These are phyloP conservation scores for Trypoxylus dichotomus DNA, from an alignment of 1,140 invertebrate genomes.

Conservation along the genomic window DNA sequence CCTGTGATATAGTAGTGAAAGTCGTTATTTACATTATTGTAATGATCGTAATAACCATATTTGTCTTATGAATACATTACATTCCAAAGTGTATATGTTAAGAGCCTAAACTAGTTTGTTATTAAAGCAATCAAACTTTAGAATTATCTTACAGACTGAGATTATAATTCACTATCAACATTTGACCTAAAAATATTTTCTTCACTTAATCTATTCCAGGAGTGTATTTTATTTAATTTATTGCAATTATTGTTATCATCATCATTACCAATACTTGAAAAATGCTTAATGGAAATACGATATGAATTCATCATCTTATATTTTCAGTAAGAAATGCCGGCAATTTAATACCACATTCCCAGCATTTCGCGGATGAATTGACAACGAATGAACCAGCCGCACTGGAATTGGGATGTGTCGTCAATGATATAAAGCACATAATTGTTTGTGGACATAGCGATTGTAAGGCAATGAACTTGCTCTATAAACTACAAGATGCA, in stretches of 20 bases:
- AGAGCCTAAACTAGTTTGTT: too few relatives aligned
- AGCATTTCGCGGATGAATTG: constrained; percentile 81
- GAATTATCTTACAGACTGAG: too few relatives aligned
- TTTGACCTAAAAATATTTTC: background rate
- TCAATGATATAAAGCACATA: constrained; percentile 91
- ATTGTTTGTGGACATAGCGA: constrained; percentile 97
- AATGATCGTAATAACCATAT: too few relatives aligned
- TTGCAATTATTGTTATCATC: too few relatives aligned
- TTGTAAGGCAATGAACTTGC: constrained; percentile 95
- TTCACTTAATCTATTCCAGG: too few relatives aligned
- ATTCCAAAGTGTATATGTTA: too few relatives aligned
- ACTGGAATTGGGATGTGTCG: constrained; percentile 88
- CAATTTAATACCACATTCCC: constrained; percentile 88
- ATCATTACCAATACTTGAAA: background rate
- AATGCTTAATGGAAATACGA: background rate
- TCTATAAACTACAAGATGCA: constrained; percentile 80
- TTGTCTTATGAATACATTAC: too few relatives aligned
- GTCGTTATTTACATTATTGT: too few relatives aligned
- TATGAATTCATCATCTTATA: too few relatives aligned
- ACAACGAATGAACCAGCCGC: constrained; percentile 93
- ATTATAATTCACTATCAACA: background rate
- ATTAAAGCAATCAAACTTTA: too few relatives aligned
- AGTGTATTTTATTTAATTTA: too few relatives aligned
- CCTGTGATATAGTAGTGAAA: too few relatives aligned
- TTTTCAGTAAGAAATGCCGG: background rate